A percentile compares a stretch with the other conserved stretches of the same genome.
These are phyloP conservation scores for Spilarctia lutea DNA, from an alignment of 2,888 invertebrate species.

Conservation along the genomic window DNA sequence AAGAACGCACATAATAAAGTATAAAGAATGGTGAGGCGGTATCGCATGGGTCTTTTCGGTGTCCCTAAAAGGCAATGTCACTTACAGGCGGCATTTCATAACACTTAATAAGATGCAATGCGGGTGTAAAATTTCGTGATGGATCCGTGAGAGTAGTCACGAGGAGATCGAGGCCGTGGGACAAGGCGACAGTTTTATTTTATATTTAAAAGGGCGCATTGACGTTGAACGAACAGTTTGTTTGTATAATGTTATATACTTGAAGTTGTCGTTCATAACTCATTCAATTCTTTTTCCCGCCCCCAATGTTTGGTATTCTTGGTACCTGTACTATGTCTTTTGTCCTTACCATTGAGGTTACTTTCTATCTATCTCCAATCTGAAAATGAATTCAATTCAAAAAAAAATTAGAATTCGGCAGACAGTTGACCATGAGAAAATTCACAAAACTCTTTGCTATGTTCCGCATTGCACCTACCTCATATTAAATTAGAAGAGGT, in stretches of 20 bases:
- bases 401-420: too few relatives aligned
- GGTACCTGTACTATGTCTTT: not conserved
- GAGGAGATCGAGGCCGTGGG: constrained; percentile 76
- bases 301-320: not conserved
- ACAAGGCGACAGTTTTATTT: constrained; percentile 73
- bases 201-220: constrained; percentile 56
- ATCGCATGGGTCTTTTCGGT: constrained; percentile 60
- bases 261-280: not conserved
- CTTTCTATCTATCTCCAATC: not conserved
- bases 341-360: not conserved
- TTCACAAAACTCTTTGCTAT: not conserved
- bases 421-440: not conserved
- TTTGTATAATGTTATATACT: not conserved
- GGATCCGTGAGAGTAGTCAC: constrained; percentile 81
- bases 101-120: constrained; percentile 80
- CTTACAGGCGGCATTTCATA: constrained; percentile 79
- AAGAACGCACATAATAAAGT: constrained; percentile 12
- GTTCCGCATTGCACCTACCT: not conserved
- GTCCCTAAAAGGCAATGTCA: constrained; percentile 78
- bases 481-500: not conserved
- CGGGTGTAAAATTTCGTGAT: constrained; percentile 81
- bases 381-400: not conserved
- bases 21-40: constrained; percentile 41
- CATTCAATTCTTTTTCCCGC: not conserved
- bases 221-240: constrained; percentile 5